Percentiles rank a stretch among this genome's conserved stretches.
Conservation (phyloP, 1,140 invertebrate species). For the Trypoxylus dichotomus region DNA sequence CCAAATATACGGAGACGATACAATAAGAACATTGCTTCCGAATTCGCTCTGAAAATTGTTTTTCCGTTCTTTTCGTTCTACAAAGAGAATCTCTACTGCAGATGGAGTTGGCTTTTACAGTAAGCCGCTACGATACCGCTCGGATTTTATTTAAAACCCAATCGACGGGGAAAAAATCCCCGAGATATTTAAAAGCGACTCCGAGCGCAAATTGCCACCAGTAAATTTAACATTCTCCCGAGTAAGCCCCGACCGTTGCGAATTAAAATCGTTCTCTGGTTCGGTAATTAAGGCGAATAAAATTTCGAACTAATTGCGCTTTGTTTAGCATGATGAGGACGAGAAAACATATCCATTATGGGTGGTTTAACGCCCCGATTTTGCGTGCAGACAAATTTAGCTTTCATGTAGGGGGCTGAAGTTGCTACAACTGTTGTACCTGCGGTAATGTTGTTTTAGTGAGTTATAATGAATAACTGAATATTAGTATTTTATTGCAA, state of each 20-base stretch:
- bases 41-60: neutral
- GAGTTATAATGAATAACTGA: too few relatives aligned
- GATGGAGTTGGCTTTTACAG: neutral
- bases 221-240: conserved; percentile 17
- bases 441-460: too few relatives aligned
- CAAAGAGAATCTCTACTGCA: neutral
- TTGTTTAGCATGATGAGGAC: neutral
- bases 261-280: conserved; percentile 9
- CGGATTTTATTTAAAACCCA: conserved; percentile 13
- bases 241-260: neutral
- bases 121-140: neutral
- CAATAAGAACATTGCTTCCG: neutral
- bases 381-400: neutral
- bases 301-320: conserved; percentile 22
- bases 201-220: neutral
- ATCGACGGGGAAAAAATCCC: conserved; percentile 12
- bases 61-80: neutral
- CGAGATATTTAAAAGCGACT: conserved; percentile 1
- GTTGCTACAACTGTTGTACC: too few relatives aligned
- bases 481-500: too few relatives aligned
- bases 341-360: conserved; percentile 20
- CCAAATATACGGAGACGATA: neutral
- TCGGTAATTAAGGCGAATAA: conserved; percentile 18
- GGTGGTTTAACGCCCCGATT: neutral
- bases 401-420: neutral